Evolutionary conservation across 2,888 invertebrate species (phyloP).

Genomic region (Steromphala cineraria): DNA sequence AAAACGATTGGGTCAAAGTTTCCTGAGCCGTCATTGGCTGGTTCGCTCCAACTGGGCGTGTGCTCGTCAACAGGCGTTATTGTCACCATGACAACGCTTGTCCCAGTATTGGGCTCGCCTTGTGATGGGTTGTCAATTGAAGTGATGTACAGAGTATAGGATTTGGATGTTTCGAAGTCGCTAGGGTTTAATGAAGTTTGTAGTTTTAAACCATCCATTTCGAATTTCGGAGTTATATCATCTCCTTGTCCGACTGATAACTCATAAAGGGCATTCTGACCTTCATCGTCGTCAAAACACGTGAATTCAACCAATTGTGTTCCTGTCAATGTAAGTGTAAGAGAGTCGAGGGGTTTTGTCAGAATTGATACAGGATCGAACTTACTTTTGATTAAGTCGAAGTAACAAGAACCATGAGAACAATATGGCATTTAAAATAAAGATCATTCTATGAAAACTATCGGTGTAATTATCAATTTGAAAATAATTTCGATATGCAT

Average conservation of each 20-base stretch:
- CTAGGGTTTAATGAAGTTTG: not conserved
- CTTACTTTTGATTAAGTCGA: too few relatives aligned
- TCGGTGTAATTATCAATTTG: too few relatives aligned
- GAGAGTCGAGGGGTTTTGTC: too few relatives aligned
- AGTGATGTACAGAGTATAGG: not conserved
- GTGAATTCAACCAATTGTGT: not conserved
- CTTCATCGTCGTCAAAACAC: not conserved
- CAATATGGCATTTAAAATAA: too few relatives aligned
- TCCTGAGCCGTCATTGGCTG: not conserved
- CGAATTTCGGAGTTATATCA: not conserved
- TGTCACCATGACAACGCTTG: not conserved
- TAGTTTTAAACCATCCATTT: not conserved
- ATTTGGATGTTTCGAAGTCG: not conserved
- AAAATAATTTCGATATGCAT: too few relatives aligned
- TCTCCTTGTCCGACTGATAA: not conserved
- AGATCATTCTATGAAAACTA: too few relatives aligned
- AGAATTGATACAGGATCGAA: too few relatives aligned
- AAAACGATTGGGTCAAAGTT: not conserved
- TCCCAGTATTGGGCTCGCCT: not conserved
- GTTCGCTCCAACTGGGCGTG: not conserved
- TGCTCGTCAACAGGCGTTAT: not conserved
- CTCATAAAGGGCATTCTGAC: not conserved
- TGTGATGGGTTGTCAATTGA: not conserved
- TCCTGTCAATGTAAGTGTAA: not conserved
- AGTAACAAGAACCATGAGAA: too few relatives aligned